Evolutionary conservation across 2,888 invertebrate species (phyloP).

Genomic region (Ophion slaviceki): DNA sequence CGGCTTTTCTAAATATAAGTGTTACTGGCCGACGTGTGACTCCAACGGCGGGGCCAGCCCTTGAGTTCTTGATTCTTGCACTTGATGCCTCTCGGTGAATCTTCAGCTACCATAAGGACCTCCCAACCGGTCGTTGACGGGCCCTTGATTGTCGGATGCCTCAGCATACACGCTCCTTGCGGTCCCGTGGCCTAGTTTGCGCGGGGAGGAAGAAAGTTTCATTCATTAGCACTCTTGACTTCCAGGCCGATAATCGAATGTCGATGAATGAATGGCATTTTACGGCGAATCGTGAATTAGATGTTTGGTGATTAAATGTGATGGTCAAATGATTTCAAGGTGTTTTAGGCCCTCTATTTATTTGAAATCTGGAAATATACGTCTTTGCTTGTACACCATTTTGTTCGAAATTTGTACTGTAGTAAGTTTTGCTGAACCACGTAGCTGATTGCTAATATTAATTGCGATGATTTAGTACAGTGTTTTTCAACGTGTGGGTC

Average conservation of each 20-base stretch:
- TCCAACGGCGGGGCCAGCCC: constrained; percentile 82
- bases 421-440: background rate
- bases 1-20: constrained; percentile 78
- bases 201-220: background rate
- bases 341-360: too few species aligned
- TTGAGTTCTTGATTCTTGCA: constrained; percentile 80
- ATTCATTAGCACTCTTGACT: background rate
- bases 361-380: too few species aligned
- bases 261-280: background rate
- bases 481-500: too few species aligned
- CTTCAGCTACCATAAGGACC: constrained; percentile 81
- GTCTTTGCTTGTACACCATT: too few species aligned
- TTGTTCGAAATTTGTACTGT: background rate
- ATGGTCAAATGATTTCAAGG: too few species aligned
- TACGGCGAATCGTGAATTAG: background rate
- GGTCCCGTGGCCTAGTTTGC: constrained; percentile 70
- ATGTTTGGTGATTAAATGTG: background rate
- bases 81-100: constrained; percentile 70
- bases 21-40: constrained; percentile 74
- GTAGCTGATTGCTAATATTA: too few species aligned
- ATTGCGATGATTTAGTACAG: too few species aligned
- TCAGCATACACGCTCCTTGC: constrained; percentile 79
- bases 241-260: background rate
- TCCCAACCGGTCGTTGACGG: constrained; percentile 71
- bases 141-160: constrained; percentile 69